Evolutionary conservation across 1,140 invertebrate genomes (phyloP), one percentile per base, ranked within the genome.

Genomic region (Papilio machaon): DNA sequence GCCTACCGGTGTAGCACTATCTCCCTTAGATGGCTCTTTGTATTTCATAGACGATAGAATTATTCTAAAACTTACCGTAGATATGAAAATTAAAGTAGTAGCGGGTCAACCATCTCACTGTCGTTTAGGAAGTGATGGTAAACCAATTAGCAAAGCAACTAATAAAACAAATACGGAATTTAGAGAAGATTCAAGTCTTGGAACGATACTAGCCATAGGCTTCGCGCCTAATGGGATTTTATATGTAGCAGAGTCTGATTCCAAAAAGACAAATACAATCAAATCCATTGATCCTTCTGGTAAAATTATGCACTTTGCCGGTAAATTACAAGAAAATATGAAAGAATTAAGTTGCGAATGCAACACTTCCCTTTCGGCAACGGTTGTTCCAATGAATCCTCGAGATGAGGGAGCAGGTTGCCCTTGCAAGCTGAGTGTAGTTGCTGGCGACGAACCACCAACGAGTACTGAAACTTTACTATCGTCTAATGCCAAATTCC

Each of bases 1-100:
- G 99, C 99, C 99, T 2, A 99, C 98, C 17, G 98, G 98, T 30
- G 93, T 99, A 54, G 97, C 98, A 0, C 95, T 99, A 13, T 99
- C 98, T 90, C 98, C 99, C 2, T 91, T 99, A 7, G 99, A 99
- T 92, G 98, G 98, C 54, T 97, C 98, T 0, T 94, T 99, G 1
- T 98, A 99, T 90, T 99, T 99, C 85, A 97, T 99, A 74, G 99
- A 99, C 89, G 98, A 99, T 89, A 96, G 98, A 82, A 96, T 99
- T 4, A 97, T 99, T 0, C 95, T 99, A 58, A 98, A 99, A 92
- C 94, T 99, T 64, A 99, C 98, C 2, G 97, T 97, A 52, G 98
- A 99, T 87, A 96, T 98, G 95, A 98, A 98, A 94, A 97, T 98
- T 9, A 97, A 97, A 85, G 97, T 99, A 0, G 97, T 99, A 5